Percentiles rank a stretch among this genome's conserved stretches.
phyloP scores from a whole-genome alignment of 1,140 invertebrate genomes.

The Macrosteles quadrilineatus region DNA sequence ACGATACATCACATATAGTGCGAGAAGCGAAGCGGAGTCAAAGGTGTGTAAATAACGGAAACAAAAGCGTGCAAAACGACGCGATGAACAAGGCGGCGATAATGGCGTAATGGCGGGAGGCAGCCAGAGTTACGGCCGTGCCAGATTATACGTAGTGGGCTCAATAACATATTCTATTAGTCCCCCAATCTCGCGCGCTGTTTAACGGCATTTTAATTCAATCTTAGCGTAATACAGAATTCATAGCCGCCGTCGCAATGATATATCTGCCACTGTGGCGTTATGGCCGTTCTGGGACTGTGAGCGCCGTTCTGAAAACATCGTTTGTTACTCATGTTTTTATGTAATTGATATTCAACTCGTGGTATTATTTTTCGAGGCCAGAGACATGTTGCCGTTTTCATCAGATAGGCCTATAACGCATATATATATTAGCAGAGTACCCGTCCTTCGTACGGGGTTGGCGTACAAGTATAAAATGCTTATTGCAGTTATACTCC shows the following conservation, averaged over 20 bases:
- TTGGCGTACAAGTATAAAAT: too few relatives aligned
- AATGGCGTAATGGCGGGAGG: neutral
- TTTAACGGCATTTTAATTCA: conserved; percentile 42
- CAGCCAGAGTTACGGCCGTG: neutral
- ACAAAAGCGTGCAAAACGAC: conserved; percentile 7
- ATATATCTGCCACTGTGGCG: conserved; percentile 35
- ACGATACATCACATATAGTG: too few relatives aligned
- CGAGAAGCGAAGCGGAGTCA: neutral
- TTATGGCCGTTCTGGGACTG: conserved; percentile 36
- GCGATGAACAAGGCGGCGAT: neutral
- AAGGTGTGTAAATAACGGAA: neutral
- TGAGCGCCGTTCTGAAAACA: conserved; percentile 26
- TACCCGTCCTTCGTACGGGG: too few relatives aligned
- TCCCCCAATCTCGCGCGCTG: conserved; percentile 31
- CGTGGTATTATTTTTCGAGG: too few relatives aligned
- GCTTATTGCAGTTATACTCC: too few relatives aligned
- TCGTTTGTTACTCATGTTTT: too few relatives aligned
- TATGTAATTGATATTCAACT: too few relatives aligned
- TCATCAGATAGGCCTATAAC: too few relatives aligned
- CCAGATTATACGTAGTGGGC: conserved; percentile 14
- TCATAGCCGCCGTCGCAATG: conserved; percentile 37
- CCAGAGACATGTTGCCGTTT: too few relatives aligned
- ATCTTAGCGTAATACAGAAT: conserved; percentile 40
- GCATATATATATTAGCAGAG: too few relatives aligned
- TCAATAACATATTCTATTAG: conserved; percentile 38